Evolutionary conservation across 1,140 invertebrate genomes (phyloP), one percentile per base, ranked within the genome.

Genomic region (Eriocheir sinensis): DNA sequence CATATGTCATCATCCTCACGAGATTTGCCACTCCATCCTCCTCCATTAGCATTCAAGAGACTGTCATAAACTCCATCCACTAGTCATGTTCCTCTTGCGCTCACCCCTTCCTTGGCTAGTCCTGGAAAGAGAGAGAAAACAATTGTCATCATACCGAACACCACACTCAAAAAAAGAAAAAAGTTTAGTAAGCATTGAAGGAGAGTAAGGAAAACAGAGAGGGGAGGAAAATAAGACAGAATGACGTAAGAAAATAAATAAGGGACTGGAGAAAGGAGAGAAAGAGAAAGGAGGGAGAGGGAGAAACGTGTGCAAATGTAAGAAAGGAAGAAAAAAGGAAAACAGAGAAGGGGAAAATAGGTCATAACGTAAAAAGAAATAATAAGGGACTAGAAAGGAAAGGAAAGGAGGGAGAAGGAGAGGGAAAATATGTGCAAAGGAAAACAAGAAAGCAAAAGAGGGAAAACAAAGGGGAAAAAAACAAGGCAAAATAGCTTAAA

Each of bases 401-500:
- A n/a, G n/a, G 60, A 72, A 15, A n/a, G n/a, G 60, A 15, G 12
- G 60, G 60, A n/a, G 60, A 72, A 72, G 60, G n/a, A 72, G 12
- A n/a, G 60, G 60, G 60, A 72, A n/a, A n/a, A 72, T 15, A n/a
- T 15, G n/a, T 72, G 60, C 12, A 72, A n/a, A n/a, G 60, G 60
- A 72, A n/a, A 72, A 72, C n/a, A n/a, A n/a, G 60, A 72, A n/a
- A 72, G n/a, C n/a, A 72, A 72, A n/a, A 72, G n/a, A 15, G 60
- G 60, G 60, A 72, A n/a, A n/a, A 72, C 12, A n/a, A 72, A 72
- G n/a, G 60, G n/a, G 60, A n/a, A 15, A 72, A n/a, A 15, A 15
- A n/a, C n/a, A n/a, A 72, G 60, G n/a, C 12, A n/a, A 72, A 72
- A n/a, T 15, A n/a, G 60, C 12, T 15, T 15, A 72, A n/a, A 72